Evolutionary conservation across 2,797 vertebrate genomes (phyloP), one percentile per base, ranked within the genome.

Genomic region (Melanotaenia trifasciata): DNA sequence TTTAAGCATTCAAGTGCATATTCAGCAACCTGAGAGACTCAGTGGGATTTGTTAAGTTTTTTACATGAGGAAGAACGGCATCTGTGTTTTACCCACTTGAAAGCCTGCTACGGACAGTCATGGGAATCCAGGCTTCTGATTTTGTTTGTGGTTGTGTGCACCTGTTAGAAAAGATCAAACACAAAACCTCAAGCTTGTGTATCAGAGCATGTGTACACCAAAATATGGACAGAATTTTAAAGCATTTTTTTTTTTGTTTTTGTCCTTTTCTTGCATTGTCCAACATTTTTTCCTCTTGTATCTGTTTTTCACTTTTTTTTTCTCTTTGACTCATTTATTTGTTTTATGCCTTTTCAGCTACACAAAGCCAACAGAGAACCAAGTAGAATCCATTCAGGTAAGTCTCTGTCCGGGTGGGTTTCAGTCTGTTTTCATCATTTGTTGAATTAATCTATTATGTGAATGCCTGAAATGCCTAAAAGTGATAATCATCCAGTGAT

Each of bases 361-460:
- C 80, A 88, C 78, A 89, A 70, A 88, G 64, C 72, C 82, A 57
- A 11, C 4, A 43, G 62, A 76, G 5, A 54, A 14, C 58, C 80
- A 76, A 40, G 60, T 22, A 1, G 83, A 84, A 62, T 83, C 88
- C 10, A 78, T 87, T 12, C 79, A 88, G 87, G 92, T 93, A 68
- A 75, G 88, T 66, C 26, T 72, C 10, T n/a, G n/a, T 70, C 33
- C 36, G 67, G 14, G 45, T 66, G 54, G 72, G 56, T 56, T 22
- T 50, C 45, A 33, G 20, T 43, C 26, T 74, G 40, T 51, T 22
- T 7, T 26, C 33, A 13, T 13, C 14, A 22, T 7, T 5, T 58
- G 45, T 67, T n/a, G 11, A 22, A 26, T 6, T 14, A 40, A 4
- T 59, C 2, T 26, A 33, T 13, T 51, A 40, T 2, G 56, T 35